Conservation (phyloP, 1,140 invertebrate genomes). For the Drosophila oshimai region DNA sequence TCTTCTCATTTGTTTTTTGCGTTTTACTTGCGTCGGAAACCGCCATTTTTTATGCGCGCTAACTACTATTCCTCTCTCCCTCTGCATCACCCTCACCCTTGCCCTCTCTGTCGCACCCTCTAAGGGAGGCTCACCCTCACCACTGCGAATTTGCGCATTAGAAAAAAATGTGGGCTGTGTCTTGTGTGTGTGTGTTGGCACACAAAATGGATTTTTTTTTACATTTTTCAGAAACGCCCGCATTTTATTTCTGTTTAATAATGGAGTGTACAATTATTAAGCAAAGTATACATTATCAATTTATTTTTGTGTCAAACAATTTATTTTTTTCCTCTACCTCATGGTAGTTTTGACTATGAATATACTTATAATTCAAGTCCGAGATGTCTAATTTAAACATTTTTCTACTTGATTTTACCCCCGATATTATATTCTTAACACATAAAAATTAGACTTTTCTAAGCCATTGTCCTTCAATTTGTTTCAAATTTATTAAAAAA, state of each 20-base stretch:
- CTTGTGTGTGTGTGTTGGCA: constrained; percentile 15
- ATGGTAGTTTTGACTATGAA: too few species aligned
- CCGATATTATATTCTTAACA: too few species aligned
- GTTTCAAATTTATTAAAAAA: too few species aligned
- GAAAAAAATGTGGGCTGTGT: constrained; percentile 68
- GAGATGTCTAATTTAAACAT: too few species aligned
- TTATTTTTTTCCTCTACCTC: neutral
- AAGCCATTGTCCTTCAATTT: too few species aligned
- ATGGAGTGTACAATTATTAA: neutral
- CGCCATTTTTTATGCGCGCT: constrained; percentile 76
- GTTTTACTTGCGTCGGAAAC: constrained; percentile 73
- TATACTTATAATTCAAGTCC: too few species aligned
- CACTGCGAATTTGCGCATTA: constrained; percentile 62
- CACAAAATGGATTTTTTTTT: constrained; percentile 32
- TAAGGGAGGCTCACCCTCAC: constrained; percentile 38
- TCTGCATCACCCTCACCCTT: neutral
- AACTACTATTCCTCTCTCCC: constrained; percentile 45
- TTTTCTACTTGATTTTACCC: too few species aligned
- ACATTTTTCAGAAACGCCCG: neutral
- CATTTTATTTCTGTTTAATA: constrained; percentile 1
- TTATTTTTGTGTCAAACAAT: too few species aligned
- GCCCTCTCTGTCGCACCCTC: constrained; percentile 15
- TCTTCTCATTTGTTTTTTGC: constrained; percentile 31
- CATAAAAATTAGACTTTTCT: too few species aligned
- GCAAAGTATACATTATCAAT: neutral